Conservation (phyloP, 2,113 vertebrate species). For the Neotragus pygmaeus region DNA sequence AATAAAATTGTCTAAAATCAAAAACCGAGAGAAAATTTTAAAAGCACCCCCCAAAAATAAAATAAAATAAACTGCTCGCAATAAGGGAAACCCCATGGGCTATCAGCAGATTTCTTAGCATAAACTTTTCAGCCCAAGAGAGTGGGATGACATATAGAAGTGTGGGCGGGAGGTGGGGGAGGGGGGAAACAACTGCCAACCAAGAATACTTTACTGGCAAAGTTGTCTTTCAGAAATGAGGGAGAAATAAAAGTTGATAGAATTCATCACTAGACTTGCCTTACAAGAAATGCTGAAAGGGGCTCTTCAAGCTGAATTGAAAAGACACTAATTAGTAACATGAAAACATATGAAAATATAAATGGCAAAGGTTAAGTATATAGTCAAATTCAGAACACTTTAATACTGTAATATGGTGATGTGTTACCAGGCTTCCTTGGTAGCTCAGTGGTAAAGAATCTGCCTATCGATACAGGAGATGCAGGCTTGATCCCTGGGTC, state of each 20-base stretch:
- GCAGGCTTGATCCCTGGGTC: neutral
- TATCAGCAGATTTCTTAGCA: neutral
- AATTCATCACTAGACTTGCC: neutral
- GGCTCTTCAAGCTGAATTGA: neutral
- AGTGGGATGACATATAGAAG: neutral
- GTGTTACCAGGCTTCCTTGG: neutral
- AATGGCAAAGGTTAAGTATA: neutral
- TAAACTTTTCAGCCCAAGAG: neutral
- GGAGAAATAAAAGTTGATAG: neutral
- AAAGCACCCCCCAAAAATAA: too few species aligned
- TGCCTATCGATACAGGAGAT: neutral
- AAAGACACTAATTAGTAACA: neutral
- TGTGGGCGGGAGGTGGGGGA: too few species aligned
- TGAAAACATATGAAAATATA: neutral
- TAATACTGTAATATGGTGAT: neutral
- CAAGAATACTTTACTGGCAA: neutral
- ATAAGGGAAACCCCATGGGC: neutral
- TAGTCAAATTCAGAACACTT: neutral
- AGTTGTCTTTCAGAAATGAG: neutral
- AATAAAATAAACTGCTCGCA: too few species aligned
- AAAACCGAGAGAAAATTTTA: neutral
- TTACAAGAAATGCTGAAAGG: neutral
- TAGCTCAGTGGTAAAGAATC: neutral
- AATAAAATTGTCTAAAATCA: neutral
- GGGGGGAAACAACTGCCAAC: neutral